A percentile compares a stretch with the other conserved stretches of the same genome.
phyloP scores from a whole-genome alignment of 2,113 vertebrate genomes.

The Cyanocitta stelleri region DNA sequence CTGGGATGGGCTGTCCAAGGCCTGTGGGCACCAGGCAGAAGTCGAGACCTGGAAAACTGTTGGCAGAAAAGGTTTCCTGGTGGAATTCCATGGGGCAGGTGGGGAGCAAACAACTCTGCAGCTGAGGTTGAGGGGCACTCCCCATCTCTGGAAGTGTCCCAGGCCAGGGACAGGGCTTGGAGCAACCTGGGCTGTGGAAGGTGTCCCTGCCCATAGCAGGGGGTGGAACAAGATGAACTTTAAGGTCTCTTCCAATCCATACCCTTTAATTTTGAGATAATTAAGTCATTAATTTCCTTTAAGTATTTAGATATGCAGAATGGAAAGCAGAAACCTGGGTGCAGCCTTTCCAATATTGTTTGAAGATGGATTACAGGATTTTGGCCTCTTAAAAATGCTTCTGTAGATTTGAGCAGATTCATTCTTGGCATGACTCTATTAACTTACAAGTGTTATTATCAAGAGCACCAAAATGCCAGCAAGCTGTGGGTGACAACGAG shows the following conservation, averaged over 20 bases:
- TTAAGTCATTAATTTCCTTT: background rate
- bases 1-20: accelerated
- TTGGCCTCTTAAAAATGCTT: background rate
- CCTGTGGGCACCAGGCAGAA: accelerated
- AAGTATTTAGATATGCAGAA: background rate
- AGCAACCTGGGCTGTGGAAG: background rate
- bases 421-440: constrained; percentile 13
- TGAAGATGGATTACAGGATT: background rate
- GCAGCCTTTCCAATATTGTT: background rate
- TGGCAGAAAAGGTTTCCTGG: background rate
- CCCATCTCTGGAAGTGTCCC: background rate
- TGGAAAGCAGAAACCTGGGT: background rate
- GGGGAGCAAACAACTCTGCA: background rate
- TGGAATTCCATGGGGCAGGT: background rate
- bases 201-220: background rate
- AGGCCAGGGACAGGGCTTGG: background rate
- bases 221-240: accelerated
- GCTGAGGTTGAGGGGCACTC: accelerated
- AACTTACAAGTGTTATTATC: background rate
- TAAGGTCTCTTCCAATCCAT: too few relatives aligned
- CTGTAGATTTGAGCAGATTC: background rate
- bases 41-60: background rate
- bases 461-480: background rate
- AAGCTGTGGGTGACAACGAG: background rate
- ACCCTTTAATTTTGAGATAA: background rate